Conservation (phyloP, 2,113 vertebrate species). For the Asarcornis scutulata region DNA sequence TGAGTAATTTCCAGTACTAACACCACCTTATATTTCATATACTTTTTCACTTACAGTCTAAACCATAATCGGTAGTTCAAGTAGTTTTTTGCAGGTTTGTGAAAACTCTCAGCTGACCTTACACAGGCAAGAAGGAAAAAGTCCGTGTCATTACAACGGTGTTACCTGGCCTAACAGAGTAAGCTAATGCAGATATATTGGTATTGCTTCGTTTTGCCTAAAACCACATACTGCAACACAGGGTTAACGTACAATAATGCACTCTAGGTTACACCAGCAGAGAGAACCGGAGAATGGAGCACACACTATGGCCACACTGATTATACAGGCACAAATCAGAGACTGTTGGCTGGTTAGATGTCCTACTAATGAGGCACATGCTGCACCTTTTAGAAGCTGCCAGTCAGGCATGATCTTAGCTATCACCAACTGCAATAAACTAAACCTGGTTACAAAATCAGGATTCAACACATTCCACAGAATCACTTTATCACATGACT, state of each 20-base stretch:
- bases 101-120: not conserved
- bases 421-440: not conserved
- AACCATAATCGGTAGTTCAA: not conserved
- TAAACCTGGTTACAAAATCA: not conserved
- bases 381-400: not conserved
- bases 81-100: not conserved
- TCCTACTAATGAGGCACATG: not conserved
- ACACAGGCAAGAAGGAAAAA: not conserved
- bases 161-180: not conserved
- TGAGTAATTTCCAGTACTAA: not conserved
- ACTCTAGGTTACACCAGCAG: not conserved
- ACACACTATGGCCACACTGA: rapidly evolving
- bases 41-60: not conserved
- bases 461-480: rapidly evolving
- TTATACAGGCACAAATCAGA: not conserved
- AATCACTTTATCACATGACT: not conserved
- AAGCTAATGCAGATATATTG: not conserved
- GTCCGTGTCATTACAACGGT: rapidly evolving
- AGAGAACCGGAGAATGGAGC: not conserved
- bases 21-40: not conserved
- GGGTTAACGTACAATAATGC: not conserved
- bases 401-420: not conserved
- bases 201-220: not conserved
- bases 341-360: not conserved
- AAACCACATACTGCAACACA: not conserved